Conservation (phyloP, 1,140 invertebrate species). For the Drosophila orosa region DNA sequence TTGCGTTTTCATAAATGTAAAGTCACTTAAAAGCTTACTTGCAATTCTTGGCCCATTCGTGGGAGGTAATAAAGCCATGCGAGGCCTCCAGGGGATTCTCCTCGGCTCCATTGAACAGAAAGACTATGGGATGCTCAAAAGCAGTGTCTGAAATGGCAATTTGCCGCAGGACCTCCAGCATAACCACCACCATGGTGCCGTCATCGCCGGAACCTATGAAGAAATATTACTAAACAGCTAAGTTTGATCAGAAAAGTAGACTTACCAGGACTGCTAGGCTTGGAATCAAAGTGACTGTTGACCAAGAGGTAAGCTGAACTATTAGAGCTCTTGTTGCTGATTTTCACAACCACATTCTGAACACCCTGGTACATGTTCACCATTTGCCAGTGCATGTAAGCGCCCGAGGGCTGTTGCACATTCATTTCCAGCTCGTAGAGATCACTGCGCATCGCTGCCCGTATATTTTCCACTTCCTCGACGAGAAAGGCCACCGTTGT, state of each 20-base stretch:
- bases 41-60: conserved; percentile 93
- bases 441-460: conserved; percentile 54
- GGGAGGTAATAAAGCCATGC: conserved; percentile 97
- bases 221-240: too few relatives aligned
- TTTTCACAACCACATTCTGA: conserved; percentile 92
- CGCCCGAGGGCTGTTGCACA: conserved; percentile 87
- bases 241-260: not conserved
- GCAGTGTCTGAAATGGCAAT: conserved; percentile 87
- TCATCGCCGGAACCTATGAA: conserved; percentile 91
- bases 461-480: conserved; percentile 71
- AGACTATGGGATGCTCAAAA: conserved; percentile 90
- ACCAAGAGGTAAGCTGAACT: conserved; percentile 88
- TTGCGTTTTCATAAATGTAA: not conserved
- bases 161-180: conserved; percentile 94
- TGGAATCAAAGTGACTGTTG: conserved; percentile 97
- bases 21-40: conserved; percentile 54
- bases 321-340: conserved; percentile 85
- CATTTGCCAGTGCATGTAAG: conserved; percentile 91
- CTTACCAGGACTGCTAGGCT: conserved; percentile 89
- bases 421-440: conserved; percentile 70
- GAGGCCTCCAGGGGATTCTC: conserved; percentile 96
- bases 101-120: conserved; percentile 96
- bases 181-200: conserved; percentile 95
- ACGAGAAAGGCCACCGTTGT: conserved; percentile 86
- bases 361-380: conserved; percentile 89